Conservation (phyloP, 2,113 vertebrate species). For the Tretioscincus oriximinensis region DNA sequence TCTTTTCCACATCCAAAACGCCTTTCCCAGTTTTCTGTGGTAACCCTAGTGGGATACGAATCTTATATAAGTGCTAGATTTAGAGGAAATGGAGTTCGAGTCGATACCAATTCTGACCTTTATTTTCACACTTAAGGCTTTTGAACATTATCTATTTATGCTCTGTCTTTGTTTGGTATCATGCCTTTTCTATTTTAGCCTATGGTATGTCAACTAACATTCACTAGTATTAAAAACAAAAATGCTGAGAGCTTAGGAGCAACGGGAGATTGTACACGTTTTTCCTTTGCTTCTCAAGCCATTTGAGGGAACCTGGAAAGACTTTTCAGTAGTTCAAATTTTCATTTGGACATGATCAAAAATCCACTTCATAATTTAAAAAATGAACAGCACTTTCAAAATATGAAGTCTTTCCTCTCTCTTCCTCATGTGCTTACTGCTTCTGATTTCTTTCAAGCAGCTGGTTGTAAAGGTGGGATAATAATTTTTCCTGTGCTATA, state of each 20-base stretch:
- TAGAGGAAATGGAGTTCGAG: no score
- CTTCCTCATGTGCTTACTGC: background rate
- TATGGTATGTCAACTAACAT: background rate
- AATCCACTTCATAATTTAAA: background rate
- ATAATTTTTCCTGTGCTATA: background rate
- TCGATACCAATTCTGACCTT: no score
- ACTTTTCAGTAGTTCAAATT: background rate
- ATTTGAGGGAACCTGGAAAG: no score
- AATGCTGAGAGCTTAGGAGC: background rate
- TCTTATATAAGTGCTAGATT: no score
- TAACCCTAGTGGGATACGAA: no score
- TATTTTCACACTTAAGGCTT: no score
- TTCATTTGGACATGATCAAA: background rate
- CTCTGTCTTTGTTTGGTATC: background rate
- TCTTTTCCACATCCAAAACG: no score
- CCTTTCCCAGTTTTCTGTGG: no score
- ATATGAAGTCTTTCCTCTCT: no score
- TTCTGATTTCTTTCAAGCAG: background rate
- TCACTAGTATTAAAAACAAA: constrained; percentile 7
- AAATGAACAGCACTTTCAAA: background rate
- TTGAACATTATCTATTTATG: no score
- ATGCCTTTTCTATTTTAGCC: background rate
- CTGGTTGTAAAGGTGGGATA: background rate
- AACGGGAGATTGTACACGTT: background rate
- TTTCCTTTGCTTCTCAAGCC: constrained; percentile 3